Conservation (phyloP, 2,797 vertebrate genomes). For the Okamejei kenojei region DNA sequence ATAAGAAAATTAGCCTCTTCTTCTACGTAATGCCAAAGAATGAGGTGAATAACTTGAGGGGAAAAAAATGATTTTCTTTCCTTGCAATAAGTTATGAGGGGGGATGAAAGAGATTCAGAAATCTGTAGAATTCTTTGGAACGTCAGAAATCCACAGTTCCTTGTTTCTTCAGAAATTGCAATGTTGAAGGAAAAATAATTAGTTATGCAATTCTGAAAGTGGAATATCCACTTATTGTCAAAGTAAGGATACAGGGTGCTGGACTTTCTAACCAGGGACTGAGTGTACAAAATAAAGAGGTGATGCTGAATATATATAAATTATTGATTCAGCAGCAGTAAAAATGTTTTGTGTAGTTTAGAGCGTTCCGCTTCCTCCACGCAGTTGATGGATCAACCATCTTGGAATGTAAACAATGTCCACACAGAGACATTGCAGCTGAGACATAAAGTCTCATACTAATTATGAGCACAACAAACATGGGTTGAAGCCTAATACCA, state of each 20-base stretch:
- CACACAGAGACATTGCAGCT: neutral
- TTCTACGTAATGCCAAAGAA: too few species aligned
- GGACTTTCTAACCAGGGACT: neutral
- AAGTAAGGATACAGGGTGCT: neutral
- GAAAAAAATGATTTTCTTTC: neutral
- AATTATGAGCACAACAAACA: neutral
- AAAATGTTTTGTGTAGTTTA: neutral
- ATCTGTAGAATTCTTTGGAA: too few species aligned
- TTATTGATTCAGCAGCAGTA: neutral
- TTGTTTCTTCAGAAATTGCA: neutral
- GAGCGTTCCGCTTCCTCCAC: neutral
- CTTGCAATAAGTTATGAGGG: neutral
- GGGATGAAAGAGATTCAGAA: neutral
- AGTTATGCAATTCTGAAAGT: neutral
- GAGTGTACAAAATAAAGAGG: neutral
- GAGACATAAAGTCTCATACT: neutral
- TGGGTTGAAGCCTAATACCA: neutral
- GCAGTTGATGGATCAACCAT: neutral
- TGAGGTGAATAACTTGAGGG: neutral
- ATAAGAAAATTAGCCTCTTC: neutral
- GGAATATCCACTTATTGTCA: neutral
- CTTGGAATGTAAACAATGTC: neutral
- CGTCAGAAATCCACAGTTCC: too few species aligned
- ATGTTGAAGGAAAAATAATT: neutral
- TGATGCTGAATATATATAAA: neutral